A percentile compares a stretch with the other conserved stretches of the same genome.
Evolutionary conservation across 30 jellyfish, hydroid and myxozoan genomes (phyloP).

Genomic region (Nemopilema nomurai): DNA sequence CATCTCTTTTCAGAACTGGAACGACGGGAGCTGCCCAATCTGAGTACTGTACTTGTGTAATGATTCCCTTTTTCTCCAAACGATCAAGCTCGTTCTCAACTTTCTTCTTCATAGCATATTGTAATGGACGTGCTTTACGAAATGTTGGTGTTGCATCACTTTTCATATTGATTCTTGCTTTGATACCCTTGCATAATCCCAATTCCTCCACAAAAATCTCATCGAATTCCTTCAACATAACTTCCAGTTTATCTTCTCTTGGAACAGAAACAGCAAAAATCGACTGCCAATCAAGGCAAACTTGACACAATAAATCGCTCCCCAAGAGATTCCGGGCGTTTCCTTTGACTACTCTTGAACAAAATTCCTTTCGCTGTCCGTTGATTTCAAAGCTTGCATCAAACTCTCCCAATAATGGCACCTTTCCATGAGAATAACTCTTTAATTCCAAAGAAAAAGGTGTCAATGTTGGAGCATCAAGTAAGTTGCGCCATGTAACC

Average conservation of each 20-base stretch:
- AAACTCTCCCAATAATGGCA: slow-evolving; percentile 57
- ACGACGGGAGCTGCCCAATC: slow-evolving; percentile 80
- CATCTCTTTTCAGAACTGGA: slow-evolving; percentile 63
- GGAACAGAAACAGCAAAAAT: slow-evolving; percentile 48
- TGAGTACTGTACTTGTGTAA: slow-evolving; percentile 48
- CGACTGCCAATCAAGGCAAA: slow-evolving; percentile 72
- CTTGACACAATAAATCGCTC: slow-evolving; percentile 50
- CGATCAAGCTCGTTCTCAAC: slow-evolving; percentile 33
- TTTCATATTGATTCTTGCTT: slow-evolving; percentile 44
- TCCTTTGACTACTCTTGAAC: slow-evolving; percentile 57
- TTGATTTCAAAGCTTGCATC: slow-evolving; percentile 58
- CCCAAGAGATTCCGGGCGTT: slow-evolving; percentile 57
- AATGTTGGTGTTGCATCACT: slow-evolving; percentile 52
- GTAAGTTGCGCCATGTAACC: slow-evolving; percentile 16
- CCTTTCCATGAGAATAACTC: slow-evolving; percentile 50
- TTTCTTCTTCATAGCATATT: too few relatives aligned
- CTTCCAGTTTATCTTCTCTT: slow-evolving; percentile 40
- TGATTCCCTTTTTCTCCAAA: slow-evolving; percentile 42
- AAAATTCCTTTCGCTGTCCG: slow-evolving; percentile 39
- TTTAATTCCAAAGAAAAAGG: slow-evolving; percentile 49
- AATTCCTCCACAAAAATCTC: slow-evolving; percentile 26
- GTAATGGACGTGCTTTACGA: slow-evolving; percentile 58
- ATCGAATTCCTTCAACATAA: slow-evolving; percentile 47
- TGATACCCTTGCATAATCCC: slow-evolving; percentile 34
- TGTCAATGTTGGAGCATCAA: slow-evolving; percentile 42